Evolutionary conservation across 2,888 invertebrate genomes (phyloP).

Genomic region (Yponomeuta evonymella): DNA sequence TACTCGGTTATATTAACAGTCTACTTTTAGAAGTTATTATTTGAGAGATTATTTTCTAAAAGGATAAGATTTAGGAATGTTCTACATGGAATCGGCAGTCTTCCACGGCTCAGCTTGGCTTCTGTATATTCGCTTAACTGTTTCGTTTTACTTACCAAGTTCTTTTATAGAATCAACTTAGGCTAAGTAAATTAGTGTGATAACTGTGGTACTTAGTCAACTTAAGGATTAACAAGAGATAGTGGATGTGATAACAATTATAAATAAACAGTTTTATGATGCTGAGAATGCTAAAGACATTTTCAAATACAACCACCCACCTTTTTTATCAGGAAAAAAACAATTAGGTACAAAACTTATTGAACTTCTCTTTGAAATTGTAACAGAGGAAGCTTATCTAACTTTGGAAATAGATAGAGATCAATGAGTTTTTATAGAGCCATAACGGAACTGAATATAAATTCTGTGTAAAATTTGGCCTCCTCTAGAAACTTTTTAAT

Average conservation of each 20-base stretch:
- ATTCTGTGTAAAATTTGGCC: no score
- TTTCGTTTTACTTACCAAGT: constrained; percentile 26
- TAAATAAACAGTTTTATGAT: not conserved
- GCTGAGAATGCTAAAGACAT: not conserved
- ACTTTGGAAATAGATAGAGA: not conserved
- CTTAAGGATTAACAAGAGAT: constrained; percentile 25
- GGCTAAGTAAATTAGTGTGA: constrained; percentile 28
- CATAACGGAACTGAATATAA: no score
- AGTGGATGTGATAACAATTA: constrained; percentile 37
- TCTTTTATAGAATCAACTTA: constrained; percentile 25
- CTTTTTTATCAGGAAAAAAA: not conserved
- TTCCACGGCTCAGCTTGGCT: not conserved
- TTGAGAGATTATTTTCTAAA: not conserved
- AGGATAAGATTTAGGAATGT: not conserved
- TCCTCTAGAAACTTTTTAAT: not conserved
- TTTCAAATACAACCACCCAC: not conserved
- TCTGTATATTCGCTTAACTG: constrained; percentile 7
- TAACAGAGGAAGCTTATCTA: not conserved
- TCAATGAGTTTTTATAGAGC: no score
- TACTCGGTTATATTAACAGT: not conserved
- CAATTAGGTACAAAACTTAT: constrained; percentile 8
- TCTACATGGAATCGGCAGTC: not conserved
- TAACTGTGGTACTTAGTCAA: constrained; percentile 40
- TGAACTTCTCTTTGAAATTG: not conserved
- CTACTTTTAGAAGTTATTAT: not conserved